Evolutionary conservation across 2,797 vertebrate species (phyloP), one percentile per base, ranked within the genome.

Genomic region (Sebastes trivittatus): DNA sequence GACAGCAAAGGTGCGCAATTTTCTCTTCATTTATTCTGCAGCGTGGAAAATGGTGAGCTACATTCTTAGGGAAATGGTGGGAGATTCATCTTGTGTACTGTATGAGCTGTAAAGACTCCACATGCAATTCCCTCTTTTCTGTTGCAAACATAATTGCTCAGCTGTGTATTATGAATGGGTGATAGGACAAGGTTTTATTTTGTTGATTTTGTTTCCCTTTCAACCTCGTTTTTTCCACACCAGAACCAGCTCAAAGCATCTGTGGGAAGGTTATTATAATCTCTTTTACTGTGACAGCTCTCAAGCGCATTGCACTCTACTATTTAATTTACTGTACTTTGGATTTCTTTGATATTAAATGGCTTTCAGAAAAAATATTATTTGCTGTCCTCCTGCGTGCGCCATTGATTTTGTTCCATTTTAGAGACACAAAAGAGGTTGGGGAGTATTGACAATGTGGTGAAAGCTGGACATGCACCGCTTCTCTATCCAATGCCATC

Each of bases 21-120:
- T 94, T 94, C 87, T 90, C 80, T 90, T 81, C 85, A 93, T 95
- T 90, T 93, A 94, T 92, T 92, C 80, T 46, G 79, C 79, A 85
- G 82, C 18, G 20, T 67, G 59, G 70, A 83, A 91, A 93, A 93
- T 83, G 77, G 84, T 81, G 79, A 86, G 88, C 91, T 86, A 34
- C 63, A 77, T 85, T 92, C 75, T 87, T 83, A 61, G 77, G 29
- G 61, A 84, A 84, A 74, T 6, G 23, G 25, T 32, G 42, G 67
- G 55, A 49, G 75, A 58, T 75, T 61, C 65, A 13, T 68, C 59
- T 65, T 77, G 42, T 66, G 71, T 65, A 55, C 27, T 42, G 68
- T 61, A 54, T 54, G 65, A 75, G 67, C 63, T 68, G 79, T 49
- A 69, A 87, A 74, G 78, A 77, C 64, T 80, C 64, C 60, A 69